Percentiles rank a stretch among this genome's conserved stretches.
Evolutionary conservation across 2,888 invertebrate genomes (phyloP).

Genomic region (Sclerodermus sp.): DNA sequence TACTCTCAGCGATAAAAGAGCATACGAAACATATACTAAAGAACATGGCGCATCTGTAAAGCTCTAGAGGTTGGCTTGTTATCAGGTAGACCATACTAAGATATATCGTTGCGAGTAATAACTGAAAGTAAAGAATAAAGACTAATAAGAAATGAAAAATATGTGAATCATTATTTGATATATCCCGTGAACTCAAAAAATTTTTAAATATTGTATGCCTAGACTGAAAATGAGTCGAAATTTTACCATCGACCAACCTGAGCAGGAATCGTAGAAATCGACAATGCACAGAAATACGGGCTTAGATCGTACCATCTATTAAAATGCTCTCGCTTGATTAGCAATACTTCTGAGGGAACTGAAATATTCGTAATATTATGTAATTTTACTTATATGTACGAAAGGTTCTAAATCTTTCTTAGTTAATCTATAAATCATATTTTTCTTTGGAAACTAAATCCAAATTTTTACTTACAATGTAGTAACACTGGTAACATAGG

Average conservation of each 20-base stretch:
- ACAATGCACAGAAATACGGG: conserved; percentile 76
- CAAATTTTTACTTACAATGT: conserved; percentile 67
- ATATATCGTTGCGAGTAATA: conserved; percentile 68
- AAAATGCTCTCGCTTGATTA: conserved; percentile 80
- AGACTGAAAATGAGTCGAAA: conserved; percentile 3
- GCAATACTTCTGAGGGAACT: conserved; percentile 79
- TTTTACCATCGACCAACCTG: conserved; percentile 60
- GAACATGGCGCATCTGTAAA: conserved; percentile 69
- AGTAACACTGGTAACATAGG: conserved; percentile 81
- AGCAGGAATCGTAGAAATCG: conserved; percentile 71
- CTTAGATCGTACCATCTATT: conserved; percentile 83
- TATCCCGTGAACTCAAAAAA: no score
- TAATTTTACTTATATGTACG: no score
- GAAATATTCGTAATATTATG: conserved; percentile 44
- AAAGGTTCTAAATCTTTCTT: no score
- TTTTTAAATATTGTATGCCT: no score
- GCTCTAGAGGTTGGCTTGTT: conserved; percentile 77
- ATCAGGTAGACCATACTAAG: conserved; percentile 72
- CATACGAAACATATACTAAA: conserved; percentile 71
- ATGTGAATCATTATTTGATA: no score
- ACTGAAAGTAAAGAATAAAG: conserved; percentile 34
- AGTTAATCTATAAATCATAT: no score
- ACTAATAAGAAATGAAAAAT: no score
- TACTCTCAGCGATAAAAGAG: conserved; percentile 76
- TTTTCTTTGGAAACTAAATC: no score